Evolutionary conservation across 2,888 invertebrate species (phyloP).

Genomic region (Drosophila rellima): DNA sequence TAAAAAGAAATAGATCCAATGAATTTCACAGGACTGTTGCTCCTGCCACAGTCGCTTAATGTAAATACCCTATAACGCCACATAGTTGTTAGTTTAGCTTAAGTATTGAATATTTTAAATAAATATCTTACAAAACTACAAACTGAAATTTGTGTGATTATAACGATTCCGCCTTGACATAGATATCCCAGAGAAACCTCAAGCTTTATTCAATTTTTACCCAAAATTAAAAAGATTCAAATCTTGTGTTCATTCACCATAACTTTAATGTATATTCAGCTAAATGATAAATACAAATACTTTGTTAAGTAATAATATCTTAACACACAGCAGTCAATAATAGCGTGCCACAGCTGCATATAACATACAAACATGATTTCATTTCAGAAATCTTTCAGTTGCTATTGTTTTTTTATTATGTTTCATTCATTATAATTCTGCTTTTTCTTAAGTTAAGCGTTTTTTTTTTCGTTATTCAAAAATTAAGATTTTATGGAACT

Average conservation of each 20-base stretch:
- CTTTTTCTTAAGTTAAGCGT: constrained; percentile 12
- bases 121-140: constrained; percentile 28
- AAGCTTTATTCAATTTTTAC: neutral
- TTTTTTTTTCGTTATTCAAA: neutral
- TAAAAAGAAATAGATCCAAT: constrained; percentile 90
- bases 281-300: constrained; percentile 6
- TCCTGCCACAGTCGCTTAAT: constrained; percentile 18
- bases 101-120: constrained; percentile 41
- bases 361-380: constrained; percentile 2
- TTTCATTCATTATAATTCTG: neutral
- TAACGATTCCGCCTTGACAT: neutral
- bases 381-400: constrained; percentile 4
- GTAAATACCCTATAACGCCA: constrained; percentile 44
- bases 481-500: constrained; percentile 6
- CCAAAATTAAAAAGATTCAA: neutral
- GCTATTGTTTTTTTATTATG: neutral
- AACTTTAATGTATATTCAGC: constrained; percentile 13
- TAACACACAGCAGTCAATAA: constrained; percentile 13
- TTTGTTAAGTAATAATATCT: neutral
- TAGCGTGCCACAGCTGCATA: neutral
- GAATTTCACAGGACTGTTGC: constrained; percentile 1
- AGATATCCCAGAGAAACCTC: too few species aligned
- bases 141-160: neutral
- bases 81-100: constrained; percentile 43
- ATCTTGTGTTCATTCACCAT: neutral